Evolutionary conservation across 2,888 invertebrate species (phyloP), one percentile per base, ranked within the genome.

Genomic region (Torymus texanus): DNA sequence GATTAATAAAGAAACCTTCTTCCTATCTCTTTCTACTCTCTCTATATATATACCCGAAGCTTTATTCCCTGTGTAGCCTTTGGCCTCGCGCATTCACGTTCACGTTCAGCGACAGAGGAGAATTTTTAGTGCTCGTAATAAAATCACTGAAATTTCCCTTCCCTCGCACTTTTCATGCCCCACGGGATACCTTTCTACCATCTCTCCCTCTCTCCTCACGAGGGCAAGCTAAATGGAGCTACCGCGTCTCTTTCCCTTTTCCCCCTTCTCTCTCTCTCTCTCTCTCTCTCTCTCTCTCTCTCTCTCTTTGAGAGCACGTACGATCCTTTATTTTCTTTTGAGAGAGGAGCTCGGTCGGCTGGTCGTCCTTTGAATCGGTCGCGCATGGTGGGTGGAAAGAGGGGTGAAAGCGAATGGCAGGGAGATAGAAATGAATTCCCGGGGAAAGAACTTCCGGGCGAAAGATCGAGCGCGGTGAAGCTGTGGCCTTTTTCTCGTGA

Each of bases 111-210:
- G 14, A 61, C 24, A 18, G 18, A 29, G 21, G 41, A 55, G 72
- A 50, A 71, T 73, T 55, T 73, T 63, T 41, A 63, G 24, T 56
- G 63, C 62, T 65, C 58, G 58, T 65, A 63, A 65, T 55, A 50
- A 50, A 74, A 65, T 65, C 74, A 65, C 74, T 56, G 63, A 65
- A 74, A 65, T 74, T 74, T 74, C 50, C 74, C 50, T 55, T 12
- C 50, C 41, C 5, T 41, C 8, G 5, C 41, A 8, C 41, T 41
- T 41, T 29, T 59, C 21, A 58, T 58, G 41, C 51, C 66, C 24
- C 53, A n/a, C 24, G 75, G 59, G 66, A 41, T 41, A 41, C 41
- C 11, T 59, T 8, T 74, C 16, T 58, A 14, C 59, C n/a, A 1
- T 5, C 70, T 55, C 16, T 18, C 21, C 21, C 21, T 21, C 2